Evolutionary conservation across 2,797 vertebrate species (phyloP).

Genomic region (Microctenopoma stevenorrisi): DNA sequence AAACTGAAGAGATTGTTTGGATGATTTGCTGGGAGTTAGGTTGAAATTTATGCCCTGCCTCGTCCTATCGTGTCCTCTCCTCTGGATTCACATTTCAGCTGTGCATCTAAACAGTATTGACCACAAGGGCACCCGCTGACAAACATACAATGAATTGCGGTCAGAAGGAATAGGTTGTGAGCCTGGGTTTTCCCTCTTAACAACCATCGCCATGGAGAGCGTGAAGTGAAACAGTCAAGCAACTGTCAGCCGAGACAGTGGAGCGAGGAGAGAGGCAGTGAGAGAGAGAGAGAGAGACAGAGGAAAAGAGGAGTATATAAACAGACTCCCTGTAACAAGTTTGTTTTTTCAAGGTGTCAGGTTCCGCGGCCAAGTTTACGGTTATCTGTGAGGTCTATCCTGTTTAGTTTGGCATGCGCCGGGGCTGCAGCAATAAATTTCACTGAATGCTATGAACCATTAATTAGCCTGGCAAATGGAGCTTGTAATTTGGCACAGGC

Average conservation of each 20-base stretch:
- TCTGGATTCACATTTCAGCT: constrained; percentile 60
- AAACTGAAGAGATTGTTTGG: constrained; percentile 31
- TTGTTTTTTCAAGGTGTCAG: constrained; percentile 82
- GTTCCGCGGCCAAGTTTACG: constrained; percentile 74
- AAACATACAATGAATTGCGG: constrained; percentile 68
- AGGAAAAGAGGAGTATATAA: constrained; percentile 69
- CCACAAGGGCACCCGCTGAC: constrained; percentile 68
- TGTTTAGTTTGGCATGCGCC: constrained; percentile 78
- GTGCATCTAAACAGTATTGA: constrained; percentile 73
- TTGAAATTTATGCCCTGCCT: constrained; percentile 48
- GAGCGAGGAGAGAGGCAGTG: constrained; percentile 65
- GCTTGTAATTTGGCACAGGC: constrained; percentile 83
- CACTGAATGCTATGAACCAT: constrained; percentile 78
- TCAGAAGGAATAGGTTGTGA: constrained; percentile 64
- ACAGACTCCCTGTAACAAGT: constrained; percentile 80
- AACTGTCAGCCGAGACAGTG: constrained; percentile 78
- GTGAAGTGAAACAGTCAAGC: constrained; percentile 79
- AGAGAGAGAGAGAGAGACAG: constrained; percentile 41
- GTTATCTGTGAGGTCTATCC: constrained; percentile 80
- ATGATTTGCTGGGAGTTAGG: constrained; percentile 31
- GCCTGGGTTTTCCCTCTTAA: constrained; percentile 69
- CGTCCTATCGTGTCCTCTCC: constrained; percentile 57
- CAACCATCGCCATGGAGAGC: constrained; percentile 68
- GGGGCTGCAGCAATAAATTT: constrained; percentile 76
- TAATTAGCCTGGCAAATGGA: constrained; percentile 85